Base-by-base conservation (phyloP, 2,888 invertebrate species). In the Dusona sp. region DNA sequence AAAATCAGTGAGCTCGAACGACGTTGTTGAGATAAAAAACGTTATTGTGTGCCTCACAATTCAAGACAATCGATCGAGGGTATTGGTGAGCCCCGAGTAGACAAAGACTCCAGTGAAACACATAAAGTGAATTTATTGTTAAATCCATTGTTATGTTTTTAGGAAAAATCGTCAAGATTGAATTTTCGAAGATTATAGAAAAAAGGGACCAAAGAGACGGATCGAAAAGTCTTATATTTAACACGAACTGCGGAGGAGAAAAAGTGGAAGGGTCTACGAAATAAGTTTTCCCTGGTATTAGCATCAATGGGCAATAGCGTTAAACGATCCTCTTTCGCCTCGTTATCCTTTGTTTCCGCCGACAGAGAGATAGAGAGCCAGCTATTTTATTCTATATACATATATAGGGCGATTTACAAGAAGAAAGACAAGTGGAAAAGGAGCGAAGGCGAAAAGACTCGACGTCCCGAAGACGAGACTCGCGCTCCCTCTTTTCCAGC, bases 271-370 rank as follows among this genome's bases (percentile, higher is more conserved):
- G 61, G 64, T n/a, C 42, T 79, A 85, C 67, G 88, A 90, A 89
- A 89, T 87, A 88, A 89, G 87, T 87, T 88, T 88, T 83, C 83
- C 75, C 68, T 29, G 45, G 9, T 38, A 72, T 54, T 87, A 77
- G 91, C 90, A 93, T 93, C 92, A 91, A 93, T 91, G 91, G 91
- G 89, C 90, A 92, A 92, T 92, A 92, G 91, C 90, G 92, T 92
- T 92, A 92, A 93, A 92, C 91, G 92, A 91, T 93, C 90, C 91
- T 79, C 75, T 92, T 92, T 91, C 92, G 91, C 92, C 92, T 93
- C 92, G 93, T 93, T 93, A 93, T 93, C 92, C 92, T 92, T 90
- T 89, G 90, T 91, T 90, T 89, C 85, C 81, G 87, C 85, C 86
- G 83, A 73, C 48, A 51, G 57, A 38, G 51, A 29, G 33, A 81